Evolutionary conservation across 2,888 invertebrate species (phyloP).

Genomic region (Pachymerium ferrugineum): DNA sequence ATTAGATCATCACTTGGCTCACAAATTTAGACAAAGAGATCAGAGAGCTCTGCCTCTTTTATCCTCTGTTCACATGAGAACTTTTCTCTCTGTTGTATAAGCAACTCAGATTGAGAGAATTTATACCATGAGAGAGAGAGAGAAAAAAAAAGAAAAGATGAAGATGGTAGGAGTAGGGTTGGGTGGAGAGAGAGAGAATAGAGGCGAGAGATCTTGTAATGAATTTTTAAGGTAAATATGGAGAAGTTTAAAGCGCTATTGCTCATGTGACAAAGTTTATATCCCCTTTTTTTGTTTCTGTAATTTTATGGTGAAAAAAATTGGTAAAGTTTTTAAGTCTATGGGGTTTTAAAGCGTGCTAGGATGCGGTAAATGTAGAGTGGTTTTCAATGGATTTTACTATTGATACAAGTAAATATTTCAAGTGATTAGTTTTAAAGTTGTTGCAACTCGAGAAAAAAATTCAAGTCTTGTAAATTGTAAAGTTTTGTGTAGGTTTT

Average conservation of each 20-base stretch:
- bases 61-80: constrained; percentile 7
- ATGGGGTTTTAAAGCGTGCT: no score
- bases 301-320: not conserved
- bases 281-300: not conserved
- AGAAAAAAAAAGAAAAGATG: not conserved
- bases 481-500: no score
- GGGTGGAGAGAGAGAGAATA: not conserved
- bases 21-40: constrained; percentile 18
- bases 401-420: no score
- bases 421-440: no score
- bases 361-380: no score
- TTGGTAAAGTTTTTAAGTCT: not conserved
- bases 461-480: no score
- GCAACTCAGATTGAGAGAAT: constrained; percentile 4
- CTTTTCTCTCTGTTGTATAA: not conserved
- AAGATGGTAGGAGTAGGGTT: not conserved
- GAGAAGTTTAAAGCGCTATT: constrained; percentile 13
- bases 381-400: no score
- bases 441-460: no score
- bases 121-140: not conserved
- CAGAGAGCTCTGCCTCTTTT: constrained; percentile 9
- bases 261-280: constrained; percentile 6
- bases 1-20: constrained; percentile 10
- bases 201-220: constrained; percentile 9
- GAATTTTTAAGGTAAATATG: constrained; percentile 13